phyloP scores from a whole-genome alignment of 2,888 invertebrate genomes.

The Hemaris fuciformis region DNA sequence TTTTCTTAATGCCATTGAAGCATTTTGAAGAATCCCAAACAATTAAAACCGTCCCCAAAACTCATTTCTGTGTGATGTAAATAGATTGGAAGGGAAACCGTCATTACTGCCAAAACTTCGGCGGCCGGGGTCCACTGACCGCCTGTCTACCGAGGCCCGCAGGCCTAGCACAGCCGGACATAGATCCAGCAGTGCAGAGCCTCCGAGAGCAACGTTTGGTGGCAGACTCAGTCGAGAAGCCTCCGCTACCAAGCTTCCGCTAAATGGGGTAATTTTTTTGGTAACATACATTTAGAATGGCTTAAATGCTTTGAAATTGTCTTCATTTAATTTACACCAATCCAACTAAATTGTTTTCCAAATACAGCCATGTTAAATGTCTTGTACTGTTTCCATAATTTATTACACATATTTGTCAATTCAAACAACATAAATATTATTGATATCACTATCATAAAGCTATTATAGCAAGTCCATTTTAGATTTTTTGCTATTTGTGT shows the following conservation, averaged over 20 bases:
- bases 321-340: background rate
- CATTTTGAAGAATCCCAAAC: too few species aligned
- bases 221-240: slow-evolving; percentile 60
- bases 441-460: background rate
- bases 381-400: background rate
- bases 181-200: slow-evolving; percentile 69
- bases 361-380: background rate
- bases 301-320: background rate
- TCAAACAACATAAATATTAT: too few species aligned
- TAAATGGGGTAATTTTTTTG: slow-evolving; percentile 44
- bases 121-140: slow-evolving; percentile 62
- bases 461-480: background rate
- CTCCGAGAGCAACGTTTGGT: slow-evolving; percentile 53
- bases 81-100: slow-evolving; percentile 59
- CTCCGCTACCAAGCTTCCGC: slow-evolving; percentile 60
- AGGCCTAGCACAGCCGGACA: slow-evolving; percentile 54
- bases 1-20: too few species aligned
- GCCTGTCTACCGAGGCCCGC: slow-evolving; percentile 57
- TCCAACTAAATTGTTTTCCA: background rate
- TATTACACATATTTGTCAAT: background rate
- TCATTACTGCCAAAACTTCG: slow-evolving; percentile 66
- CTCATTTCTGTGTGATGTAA: background rate
- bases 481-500: background rate
- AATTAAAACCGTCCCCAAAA: background rate
- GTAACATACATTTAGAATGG: background rate